Conservation (phyloP, 2,888 invertebrate genomes). For the Hirtodrosophila confusa region DNA sequence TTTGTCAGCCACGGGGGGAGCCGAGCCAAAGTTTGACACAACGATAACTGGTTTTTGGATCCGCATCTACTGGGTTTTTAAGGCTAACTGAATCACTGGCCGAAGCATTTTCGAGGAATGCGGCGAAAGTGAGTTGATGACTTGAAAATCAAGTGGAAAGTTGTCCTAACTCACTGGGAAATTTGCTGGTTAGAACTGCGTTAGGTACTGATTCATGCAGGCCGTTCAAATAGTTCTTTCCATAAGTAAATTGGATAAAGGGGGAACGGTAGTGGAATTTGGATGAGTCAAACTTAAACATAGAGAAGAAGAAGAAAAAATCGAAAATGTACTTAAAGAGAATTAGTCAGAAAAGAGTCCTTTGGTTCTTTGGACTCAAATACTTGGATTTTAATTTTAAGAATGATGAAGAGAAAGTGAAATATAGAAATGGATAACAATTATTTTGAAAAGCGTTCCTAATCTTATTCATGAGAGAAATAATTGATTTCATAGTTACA, state of each 20-base stretch:
- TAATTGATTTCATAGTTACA: too few relatives aligned
- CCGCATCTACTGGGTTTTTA: conserved; percentile 25
- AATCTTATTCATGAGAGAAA: too few relatives aligned
- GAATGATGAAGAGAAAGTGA: too few relatives aligned
- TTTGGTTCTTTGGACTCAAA: too few relatives aligned
- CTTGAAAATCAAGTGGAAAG: conserved; percentile 46
- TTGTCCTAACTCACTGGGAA: conserved; percentile 21
- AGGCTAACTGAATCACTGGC: conserved; percentile 70
- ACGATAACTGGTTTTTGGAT: conserved; percentile 62
- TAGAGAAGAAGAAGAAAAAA: too few relatives aligned
- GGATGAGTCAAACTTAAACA: not conserved
- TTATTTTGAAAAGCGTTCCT: too few relatives aligned
- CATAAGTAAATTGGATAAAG: too few relatives aligned
- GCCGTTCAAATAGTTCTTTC: not conserved
- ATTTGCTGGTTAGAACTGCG: conserved; percentile 10
- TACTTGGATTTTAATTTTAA: too few relatives aligned
- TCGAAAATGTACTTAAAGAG: too few relatives aligned
- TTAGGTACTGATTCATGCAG: conserved; percentile 21
- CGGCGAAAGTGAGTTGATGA: conserved; percentile 55
- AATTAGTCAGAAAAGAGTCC: too few relatives aligned
- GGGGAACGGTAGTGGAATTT: not conserved
- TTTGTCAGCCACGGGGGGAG: conserved; percentile 64
- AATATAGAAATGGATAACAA: too few relatives aligned
- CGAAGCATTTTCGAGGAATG: conserved; percentile 63
- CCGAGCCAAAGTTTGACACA: conserved; percentile 43